Percentiles rank a stretch among this genome's conserved stretches.
phyloP scores from a whole-genome alignment of 2,888 invertebrate genomes.

The Eurois occulta region DNA sequence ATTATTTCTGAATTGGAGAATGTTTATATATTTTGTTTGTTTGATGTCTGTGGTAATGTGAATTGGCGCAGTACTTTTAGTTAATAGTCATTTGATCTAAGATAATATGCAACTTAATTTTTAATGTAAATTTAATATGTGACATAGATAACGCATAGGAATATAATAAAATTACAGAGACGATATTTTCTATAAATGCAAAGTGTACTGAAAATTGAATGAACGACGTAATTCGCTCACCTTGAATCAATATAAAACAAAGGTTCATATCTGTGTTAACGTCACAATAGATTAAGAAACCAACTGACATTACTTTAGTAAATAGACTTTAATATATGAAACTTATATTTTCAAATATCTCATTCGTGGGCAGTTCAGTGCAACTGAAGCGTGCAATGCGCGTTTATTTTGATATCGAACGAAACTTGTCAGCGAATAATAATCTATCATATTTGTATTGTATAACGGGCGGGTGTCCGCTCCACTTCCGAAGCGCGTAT shows the following conservation, averaged over 20 bases:
- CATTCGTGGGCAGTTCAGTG: conserved; percentile 25
- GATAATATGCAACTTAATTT: conserved; percentile 43
- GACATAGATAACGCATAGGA: conserved; percentile 32
- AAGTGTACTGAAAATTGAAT: conserved; percentile 24
- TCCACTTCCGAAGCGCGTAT: background rate
- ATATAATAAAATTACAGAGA: conserved; percentile 16
- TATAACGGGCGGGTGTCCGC: background rate
- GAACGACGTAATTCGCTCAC: conserved; percentile 21
- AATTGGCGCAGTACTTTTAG: conserved; percentile 56
- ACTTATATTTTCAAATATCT: conserved; percentile 21
- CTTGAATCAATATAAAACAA: conserved; percentile 12
- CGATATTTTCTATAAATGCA: conserved; percentile 4
- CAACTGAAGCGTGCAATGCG: conserved; percentile 7
- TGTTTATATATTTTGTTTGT: conserved; percentile 57
- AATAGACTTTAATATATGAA: conserved; percentile 23
- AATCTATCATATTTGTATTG: background rate
- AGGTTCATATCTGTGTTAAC: conserved; percentile 14
- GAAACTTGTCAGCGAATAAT: conserved; percentile 41
- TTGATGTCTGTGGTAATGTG: conserved; percentile 36
- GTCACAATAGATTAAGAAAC: conserved; percentile 53
- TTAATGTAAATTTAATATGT: conserved; percentile 48
- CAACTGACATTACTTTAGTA: conserved; percentile 48
- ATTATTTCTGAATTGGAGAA: conserved; percentile 58
- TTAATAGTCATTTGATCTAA: conserved; percentile 46
- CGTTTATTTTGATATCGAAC: conserved; percentile 13